Conservation (phyloP, 2,113 vertebrate genomes). For the Thymallus thymallus region DNA sequence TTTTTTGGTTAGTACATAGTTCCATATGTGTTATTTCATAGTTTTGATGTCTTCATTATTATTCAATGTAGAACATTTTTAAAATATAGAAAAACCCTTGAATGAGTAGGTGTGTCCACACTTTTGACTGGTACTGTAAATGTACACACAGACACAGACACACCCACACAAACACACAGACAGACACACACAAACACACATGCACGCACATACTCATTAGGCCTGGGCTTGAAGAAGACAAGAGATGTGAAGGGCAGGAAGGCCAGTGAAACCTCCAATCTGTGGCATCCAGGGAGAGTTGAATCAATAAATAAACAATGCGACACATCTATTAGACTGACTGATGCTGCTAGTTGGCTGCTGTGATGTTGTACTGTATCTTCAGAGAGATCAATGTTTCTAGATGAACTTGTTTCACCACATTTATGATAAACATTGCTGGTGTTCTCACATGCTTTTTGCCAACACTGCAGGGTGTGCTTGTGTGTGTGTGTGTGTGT, state of each 20-base stretch:
- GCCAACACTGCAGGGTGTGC: not conserved
- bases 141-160: not conserved
- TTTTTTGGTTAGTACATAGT: too few relatives aligned
- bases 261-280: not conserved
- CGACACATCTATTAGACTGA: not conserved
- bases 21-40: too few relatives aligned
- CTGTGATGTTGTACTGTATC: not conserved
- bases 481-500: not conserved
- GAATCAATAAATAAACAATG: not conserved
- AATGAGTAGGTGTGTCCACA: too few relatives aligned
- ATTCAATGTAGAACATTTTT: too few relatives aligned
- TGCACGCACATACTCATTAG: too few relatives aligned
- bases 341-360: not conserved
- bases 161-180: too few relatives aligned
- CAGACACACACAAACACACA: too few relatives aligned
- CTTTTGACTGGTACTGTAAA: too few relatives aligned
- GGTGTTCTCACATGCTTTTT: not conserved
- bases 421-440: not conserved
- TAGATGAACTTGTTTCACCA: not conserved
- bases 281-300: not conserved
- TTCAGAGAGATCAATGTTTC: not conserved
- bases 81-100: too few relatives aligned
- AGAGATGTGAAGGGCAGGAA: not conserved
- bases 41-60: too few relatives aligned
- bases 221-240: too few relatives aligned